These are phyloP conservation scores for Sebastiscus albofasciatus DNA, from an alignment of 2,797 vertebrate genomes.

Conservation along the genomic window DNA sequence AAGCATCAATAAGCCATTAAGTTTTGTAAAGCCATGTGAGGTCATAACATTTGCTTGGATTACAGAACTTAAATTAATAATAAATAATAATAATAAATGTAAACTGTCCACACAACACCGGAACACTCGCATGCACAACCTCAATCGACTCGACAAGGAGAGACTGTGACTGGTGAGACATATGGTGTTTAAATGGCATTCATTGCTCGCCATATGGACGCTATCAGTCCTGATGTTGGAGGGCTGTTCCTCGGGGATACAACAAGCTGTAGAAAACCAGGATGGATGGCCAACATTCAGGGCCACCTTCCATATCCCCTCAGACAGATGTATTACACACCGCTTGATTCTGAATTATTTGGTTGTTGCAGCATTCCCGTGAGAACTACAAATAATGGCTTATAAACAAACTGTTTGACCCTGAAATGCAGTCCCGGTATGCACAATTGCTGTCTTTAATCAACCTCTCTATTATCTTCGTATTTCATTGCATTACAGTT, in stretches of 20 bases:
- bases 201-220: slow-evolving; percentile 51
- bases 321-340: slow-evolving; percentile 37
- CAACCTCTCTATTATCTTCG: neutral
- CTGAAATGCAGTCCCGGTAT: neutral
- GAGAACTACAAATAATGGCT: neutral
- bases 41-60: neutral
- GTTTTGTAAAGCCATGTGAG: neutral
- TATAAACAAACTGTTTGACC: neutral
- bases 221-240: slow-evolving; percentile 40
- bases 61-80: neutral
- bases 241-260: slow-evolving; percentile 40
- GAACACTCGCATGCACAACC: neutral
- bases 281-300: slow-evolving; percentile 48
- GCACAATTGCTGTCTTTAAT: neutral
- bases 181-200: slow-evolving; percentile 55
- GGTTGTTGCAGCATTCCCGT: neutral
- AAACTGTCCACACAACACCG: neutral
- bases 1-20: neutral
- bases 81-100: neutral
- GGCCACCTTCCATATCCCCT: slow-evolving; percentile 12
- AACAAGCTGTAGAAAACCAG: slow-evolving; percentile 46
- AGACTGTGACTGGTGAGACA: slow-evolving; percentile 42
- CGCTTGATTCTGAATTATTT: slow-evolving; percentile 35
- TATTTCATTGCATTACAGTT: neutral
- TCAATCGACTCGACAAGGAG: slow-evolving; percentile 8